Evolutionary conservation across 1,140 invertebrate species (phyloP), one percentile per base, ranked within the genome.

Genomic region (Neodiprion fabricii): DNA sequence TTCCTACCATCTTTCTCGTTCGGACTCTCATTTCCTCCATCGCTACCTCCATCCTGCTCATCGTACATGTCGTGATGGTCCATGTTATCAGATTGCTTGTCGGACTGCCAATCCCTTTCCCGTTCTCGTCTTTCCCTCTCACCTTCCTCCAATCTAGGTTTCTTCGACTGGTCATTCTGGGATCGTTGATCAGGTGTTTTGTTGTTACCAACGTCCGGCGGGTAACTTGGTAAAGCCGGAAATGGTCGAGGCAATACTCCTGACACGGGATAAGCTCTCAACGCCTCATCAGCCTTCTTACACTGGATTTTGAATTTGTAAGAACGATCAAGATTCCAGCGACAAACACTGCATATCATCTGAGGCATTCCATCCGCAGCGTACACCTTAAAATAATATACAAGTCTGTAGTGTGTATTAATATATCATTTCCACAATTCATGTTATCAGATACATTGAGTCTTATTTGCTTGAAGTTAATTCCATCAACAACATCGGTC

Each of bases 281-380:
- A 83, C 0, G 91, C 89, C 77, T 93, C 93, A 82, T 95, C 93
- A 0, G 92, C 92, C 82, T 91, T 91, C 77, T 93, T 93, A 75
- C 93, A 94, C 80, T 94, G 92, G 72, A 91, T 89, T 79, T 94
- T 95, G 77, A 93, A 95, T 72, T 91, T 92, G 84, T 94, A 94
- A 12, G 91, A 92, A 76, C 92, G 86, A 74, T 92, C 91, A 78
- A 94, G 90, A 69, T 93, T 92, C 79, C 90, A 89, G 4, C 91
- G 91, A 76, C 94, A 95, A 67, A 89, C 89, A 14, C 86, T 87
- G 78, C 94, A 95, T 61, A 95, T 93, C 80, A 90, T 91, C 72
- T 90, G 86, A 1, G 93, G 93, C 92, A 94, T 93, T 73, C 92
- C 92, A 84, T 95, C 94, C 12, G 91, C 92, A 76, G 90, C 88